Base-by-base conservation (phyloP, 2,888 invertebrate genomes). In the Mesoligia furuncula region DNA sequence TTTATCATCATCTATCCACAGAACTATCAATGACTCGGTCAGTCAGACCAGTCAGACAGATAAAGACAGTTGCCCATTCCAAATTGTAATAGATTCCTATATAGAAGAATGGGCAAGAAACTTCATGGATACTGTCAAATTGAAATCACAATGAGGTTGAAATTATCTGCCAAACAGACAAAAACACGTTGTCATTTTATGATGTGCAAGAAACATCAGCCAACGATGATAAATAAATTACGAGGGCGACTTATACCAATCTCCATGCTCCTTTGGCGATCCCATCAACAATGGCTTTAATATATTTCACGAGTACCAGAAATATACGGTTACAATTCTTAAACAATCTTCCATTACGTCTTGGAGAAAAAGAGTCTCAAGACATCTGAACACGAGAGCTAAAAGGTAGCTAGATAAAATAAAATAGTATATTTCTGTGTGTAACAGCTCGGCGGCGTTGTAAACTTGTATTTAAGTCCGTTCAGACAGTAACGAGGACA, bases 381-480 rank as follows among this genome's bases (percentile, higher is more conserved):
- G 62, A 67, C 59, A 71, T 61, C 48, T 62, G 61, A 73, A 61
- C 68, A 73, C 51, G 42, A 15, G 36, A 76, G 70, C 76, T 80
- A 83, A 88, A 81, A 87, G 85, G 77, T 71, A 83, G 81, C 48
- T 87, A 73, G 68, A 71, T 79, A 77, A 80, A 83, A 83, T 84
- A 79, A 59, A 75, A 57, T 13, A 31, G 75, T 81, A 85, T 67
- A 80, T 88, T 77, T 85, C 85, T 77, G 64, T 71, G 79, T 75
- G 69, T 66, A 62, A 57, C 77, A 61, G 67, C 27, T 36, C 51
- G 13, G 20, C n/a, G 31, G 57, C 59, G 51, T 45, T 84, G 83
- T 87, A 84, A 89, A 85, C 86, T 87, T 85, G 88, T 85, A 81
- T 89, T 84, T 89, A 89, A 87, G 88, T 84, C 88, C 79, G 75